Percentiles rank a stretch among this genome's conserved stretches.
Evolutionary conservation across 2,113 vertebrate genomes (phyloP).

Genomic region (Pomatorhinus ruficollis): DNA sequence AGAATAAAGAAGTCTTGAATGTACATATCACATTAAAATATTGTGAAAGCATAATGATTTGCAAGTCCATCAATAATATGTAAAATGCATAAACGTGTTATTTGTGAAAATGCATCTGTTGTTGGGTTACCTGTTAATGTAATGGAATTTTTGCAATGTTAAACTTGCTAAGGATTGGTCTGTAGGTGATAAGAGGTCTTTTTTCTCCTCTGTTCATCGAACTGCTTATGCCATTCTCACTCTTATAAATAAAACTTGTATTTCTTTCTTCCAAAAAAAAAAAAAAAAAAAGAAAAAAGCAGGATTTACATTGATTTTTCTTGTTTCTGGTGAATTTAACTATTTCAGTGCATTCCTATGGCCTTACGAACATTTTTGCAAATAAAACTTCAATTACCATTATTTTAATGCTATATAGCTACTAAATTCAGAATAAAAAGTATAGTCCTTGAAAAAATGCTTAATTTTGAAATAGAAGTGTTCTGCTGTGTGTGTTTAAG

Average conservation of each 20-base stretch:
- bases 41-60: slow-evolving; percentile 21
- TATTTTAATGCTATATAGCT: slow-evolving; percentile 68
- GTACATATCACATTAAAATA: slow-evolving; percentile 6
- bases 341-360: slow-evolving; percentile 70
- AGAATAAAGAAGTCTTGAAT: not conserved
- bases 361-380: slow-evolving; percentile 70
- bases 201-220: slow-evolving; percentile 40
- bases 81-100: slow-evolving; percentile 43
- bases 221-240: slow-evolving; percentile 40
- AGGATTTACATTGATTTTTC: slow-evolving; percentile 30
- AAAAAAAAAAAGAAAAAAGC: slow-evolving; percentile 33
- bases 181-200: slow-evolving; percentile 36
- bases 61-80: not conserved
- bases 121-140: slow-evolving; percentile 17
- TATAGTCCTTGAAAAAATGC: slow-evolving; percentile 44
- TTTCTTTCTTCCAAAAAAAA: slow-evolving; percentile 57
- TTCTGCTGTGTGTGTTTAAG: slow-evolving; percentile 63
- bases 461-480: slow-evolving; percentile 64
- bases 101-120: slow-evolving; percentile 49
- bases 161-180: slow-evolving; percentile 30
- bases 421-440: slow-evolving; percentile 62
- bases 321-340: slow-evolving; percentile 56
- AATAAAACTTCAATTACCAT: slow-evolving; percentile 55
- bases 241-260: slow-evolving; percentile 47
- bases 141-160: slow-evolving; percentile 46